Conservation (phyloP, 1,140 invertebrate species). For the Battus philenor region DNA sequence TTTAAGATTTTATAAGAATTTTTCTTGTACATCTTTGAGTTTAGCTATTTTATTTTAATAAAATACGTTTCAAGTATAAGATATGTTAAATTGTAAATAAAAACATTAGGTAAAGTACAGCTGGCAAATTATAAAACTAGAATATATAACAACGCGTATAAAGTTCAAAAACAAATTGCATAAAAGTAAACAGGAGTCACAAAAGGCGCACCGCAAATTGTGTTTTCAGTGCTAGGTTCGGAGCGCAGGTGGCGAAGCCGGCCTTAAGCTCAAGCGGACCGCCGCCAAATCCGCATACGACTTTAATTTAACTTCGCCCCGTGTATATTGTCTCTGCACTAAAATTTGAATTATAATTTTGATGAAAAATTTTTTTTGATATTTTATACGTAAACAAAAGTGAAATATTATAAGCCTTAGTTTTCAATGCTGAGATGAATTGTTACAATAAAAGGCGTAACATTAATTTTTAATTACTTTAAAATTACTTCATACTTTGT, state of each 20-base stretch:
- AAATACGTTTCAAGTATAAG: too few species aligned
- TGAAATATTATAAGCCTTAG: too few species aligned
- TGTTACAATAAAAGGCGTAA: too few species aligned
- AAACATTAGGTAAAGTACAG: constrained; percentile 20
- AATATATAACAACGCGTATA: constrained; percentile 31
- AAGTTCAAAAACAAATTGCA: constrained; percentile 52
- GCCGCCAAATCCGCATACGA: constrained; percentile 61
- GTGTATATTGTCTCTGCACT: constrained; percentile 54
- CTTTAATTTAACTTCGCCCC: constrained; percentile 72
- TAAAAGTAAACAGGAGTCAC: constrained; percentile 58
- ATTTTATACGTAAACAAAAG: too few species aligned
- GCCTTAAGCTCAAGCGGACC: constrained; percentile 49
- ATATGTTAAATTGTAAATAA: too few species aligned
- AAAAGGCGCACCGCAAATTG: constrained; percentile 58
- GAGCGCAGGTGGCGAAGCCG: constrained; percentile 52
- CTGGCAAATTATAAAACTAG: constrained; percentile 37
- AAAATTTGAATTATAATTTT: constrained; percentile 50
- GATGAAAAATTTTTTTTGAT: too few species aligned
- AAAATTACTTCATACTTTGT: too few species aligned
- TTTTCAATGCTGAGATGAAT: too few species aligned
- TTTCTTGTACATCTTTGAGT: too few species aligned
- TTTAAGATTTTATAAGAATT: not conserved
- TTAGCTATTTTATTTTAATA: too few species aligned
- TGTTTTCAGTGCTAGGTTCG: constrained; percentile 50
- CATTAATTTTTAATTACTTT: too few species aligned